A percentile compares a stretch with the other conserved stretches of the same genome.
phyloP scores from a whole-genome alignment of 2,888 invertebrate species.

The Cyclophora albipunctata region DNA sequence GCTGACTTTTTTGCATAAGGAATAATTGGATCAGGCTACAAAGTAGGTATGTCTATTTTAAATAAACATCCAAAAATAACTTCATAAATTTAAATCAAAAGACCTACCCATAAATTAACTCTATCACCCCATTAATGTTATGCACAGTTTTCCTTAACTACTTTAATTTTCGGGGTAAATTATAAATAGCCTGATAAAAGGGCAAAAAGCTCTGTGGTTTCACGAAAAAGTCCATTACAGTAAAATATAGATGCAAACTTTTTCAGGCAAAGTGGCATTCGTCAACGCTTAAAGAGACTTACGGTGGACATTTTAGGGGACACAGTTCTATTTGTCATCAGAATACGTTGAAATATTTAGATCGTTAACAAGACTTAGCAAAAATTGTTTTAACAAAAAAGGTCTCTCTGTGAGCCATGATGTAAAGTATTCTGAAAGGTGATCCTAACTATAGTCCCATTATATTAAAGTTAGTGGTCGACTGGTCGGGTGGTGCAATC shows the following conservation, averaged over 20 bases:
- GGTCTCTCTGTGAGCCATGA: too few relatives aligned
- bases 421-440: too few relatives aligned
- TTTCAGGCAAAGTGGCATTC: conserved; percentile 9
- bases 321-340: conserved; percentile 44
- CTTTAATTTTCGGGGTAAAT: not conserved
- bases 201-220: conserved; percentile 8
- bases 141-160: conserved; percentile 6
- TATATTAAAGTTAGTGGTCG: too few relatives aligned
- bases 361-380: conserved; percentile 18
- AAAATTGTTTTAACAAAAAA: too few relatives aligned
- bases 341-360: conserved; percentile 26
- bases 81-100: too few relatives aligned
- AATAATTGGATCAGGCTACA: too few relatives aligned
- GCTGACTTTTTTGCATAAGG: too few relatives aligned
- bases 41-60: too few relatives aligned
- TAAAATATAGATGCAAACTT: conserved; percentile 17
- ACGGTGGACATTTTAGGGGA: conserved; percentile 13
- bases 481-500: too few relatives aligned
- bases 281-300: conserved; percentile 6
- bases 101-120: conserved; percentile 6
- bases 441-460: too few relatives aligned
- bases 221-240: conserved; percentile 12
- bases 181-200: conserved; percentile 14
- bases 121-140: conserved; percentile 3
- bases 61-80: too few relatives aligned